phyloP scores from a whole-genome alignment of 2,888 invertebrate species.

The Deroplatys truncata region DNA sequence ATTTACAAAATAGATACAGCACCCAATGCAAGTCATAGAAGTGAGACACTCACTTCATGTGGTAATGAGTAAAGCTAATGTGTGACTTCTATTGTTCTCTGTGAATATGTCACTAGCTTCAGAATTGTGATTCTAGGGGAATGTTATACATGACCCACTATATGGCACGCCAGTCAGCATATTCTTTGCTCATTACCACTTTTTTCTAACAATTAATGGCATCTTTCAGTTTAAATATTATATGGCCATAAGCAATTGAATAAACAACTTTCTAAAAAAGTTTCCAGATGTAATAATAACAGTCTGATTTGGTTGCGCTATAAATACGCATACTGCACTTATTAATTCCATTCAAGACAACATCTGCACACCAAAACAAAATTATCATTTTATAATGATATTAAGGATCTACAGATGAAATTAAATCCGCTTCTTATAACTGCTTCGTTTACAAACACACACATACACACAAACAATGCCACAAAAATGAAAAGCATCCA shows the following conservation, averaged over 20 bases:
- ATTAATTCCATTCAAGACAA: neutral
- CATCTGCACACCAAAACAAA: neutral
- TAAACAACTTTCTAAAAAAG: neutral
- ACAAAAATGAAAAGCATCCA: neutral
- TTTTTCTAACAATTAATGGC: neutral
- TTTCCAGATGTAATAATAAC: neutral
- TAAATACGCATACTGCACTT: neutral
- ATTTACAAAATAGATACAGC: constrained; percentile 2
- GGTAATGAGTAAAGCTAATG: neutral
- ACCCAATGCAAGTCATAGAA: neutral
- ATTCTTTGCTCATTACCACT: neutral
- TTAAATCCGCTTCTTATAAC: neutral
- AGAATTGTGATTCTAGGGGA: neutral
- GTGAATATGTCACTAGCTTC: neutral
- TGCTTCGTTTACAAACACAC: neutral
- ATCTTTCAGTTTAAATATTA: neutral
- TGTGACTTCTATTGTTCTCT: neutral
- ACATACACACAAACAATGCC: neutral
- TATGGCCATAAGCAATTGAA: neutral
- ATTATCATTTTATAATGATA: neutral
- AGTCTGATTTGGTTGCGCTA: neutral
- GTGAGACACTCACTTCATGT: neutral
- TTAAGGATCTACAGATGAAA: neutral
- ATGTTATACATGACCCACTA: neutral
- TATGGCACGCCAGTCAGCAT: neutral